A percentile compares a stretch with the other conserved stretches of the same genome.
Conservation (phyloP, 1,140 invertebrate species). For the Drosophila repletoides region DNA sequence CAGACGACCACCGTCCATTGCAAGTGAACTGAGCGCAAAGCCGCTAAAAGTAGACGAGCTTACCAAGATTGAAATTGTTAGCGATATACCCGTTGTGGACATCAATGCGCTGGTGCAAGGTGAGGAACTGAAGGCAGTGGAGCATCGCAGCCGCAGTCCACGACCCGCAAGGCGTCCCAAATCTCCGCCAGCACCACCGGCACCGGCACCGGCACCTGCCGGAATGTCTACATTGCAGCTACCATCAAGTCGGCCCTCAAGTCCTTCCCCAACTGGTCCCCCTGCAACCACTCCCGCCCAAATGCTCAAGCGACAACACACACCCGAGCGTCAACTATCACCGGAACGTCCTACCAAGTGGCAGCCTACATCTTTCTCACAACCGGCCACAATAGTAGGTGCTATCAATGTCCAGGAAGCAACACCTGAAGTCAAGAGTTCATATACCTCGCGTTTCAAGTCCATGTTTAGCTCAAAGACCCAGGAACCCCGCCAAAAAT, state of each 20-base stretch:
- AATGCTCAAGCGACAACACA: slow-evolving; percentile 66
- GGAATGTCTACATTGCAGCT: slow-evolving; percentile 52
- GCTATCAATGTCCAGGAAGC: slow-evolving; percentile 38
- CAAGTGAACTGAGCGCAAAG: slow-evolving; percentile 43
- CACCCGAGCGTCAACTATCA: slow-evolving; percentile 59
- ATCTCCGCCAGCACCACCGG: slow-evolving; percentile 33
- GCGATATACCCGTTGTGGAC: slow-evolving; percentile 57
- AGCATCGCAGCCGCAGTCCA: slow-evolving; percentile 67
- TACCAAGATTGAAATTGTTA: slow-evolving; percentile 66
- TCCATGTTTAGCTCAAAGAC: slow-evolving; percentile 62
- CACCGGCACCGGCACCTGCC: not conserved
- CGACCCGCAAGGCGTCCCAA: slow-evolving; percentile 59
- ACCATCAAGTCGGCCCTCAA: slow-evolving; percentile 49
- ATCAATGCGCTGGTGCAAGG: slow-evolving; percentile 55
- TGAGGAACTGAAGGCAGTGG: slow-evolving; percentile 58
- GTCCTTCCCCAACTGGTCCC: slow-evolving; percentile 22
- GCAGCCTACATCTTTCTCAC: slow-evolving; percentile 5
- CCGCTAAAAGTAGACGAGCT: slow-evolving; percentile 57
- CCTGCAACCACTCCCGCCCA: slow-evolving; percentile 6
- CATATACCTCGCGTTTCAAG: slow-evolving; percentile 70
- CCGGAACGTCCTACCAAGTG: slow-evolving; percentile 51
- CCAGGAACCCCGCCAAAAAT: slow-evolving; percentile 39
- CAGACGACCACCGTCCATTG: slow-evolving; percentile 56
- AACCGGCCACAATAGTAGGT: slow-evolving; percentile 6
- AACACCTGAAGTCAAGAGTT: slow-evolving; percentile 56